Evolutionary conservation across 2,113 vertebrate genomes (phyloP).

Genomic region (Zapornia atra): DNA sequence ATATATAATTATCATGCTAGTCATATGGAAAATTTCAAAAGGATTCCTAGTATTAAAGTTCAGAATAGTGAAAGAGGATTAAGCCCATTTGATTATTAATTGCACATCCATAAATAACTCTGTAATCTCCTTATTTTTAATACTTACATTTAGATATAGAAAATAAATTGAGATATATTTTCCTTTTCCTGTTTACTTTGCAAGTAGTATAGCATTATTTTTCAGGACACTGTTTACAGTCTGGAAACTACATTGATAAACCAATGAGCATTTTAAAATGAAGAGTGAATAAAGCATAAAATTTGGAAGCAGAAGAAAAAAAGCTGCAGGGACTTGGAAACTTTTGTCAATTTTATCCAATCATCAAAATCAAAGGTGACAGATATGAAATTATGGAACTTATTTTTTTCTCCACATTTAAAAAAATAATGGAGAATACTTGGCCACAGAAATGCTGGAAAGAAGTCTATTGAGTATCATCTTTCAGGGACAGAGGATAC

Average conservation of each 20-base stretch:
- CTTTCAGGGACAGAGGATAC: not conserved
- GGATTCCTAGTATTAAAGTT: conserved; percentile 5
- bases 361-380: not conserved
- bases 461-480: not conserved
- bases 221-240: not conserved
- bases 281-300: not conserved
- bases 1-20: not conserved
- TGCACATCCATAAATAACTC: conserved; percentile 3
- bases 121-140: conserved; percentile 28
- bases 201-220: not conserved
- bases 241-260: not conserved
- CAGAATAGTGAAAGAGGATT: conserved; percentile 24
- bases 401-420: not conserved
- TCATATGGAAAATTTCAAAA: conserved; percentile 2
- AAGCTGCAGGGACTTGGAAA: not conserved
- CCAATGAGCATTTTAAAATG: not conserved
- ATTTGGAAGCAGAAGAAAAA: not conserved
- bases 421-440: not conserved
- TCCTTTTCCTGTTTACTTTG: not conserved
- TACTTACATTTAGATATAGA: not conserved
- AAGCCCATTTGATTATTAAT: not conserved
- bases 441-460: not conserved
- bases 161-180: conserved; percentile 1
- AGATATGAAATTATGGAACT: not conserved
- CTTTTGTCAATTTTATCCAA: not conserved